A percentile compares a stretch with the other conserved stretches of the same genome.
Conservation (phyloP, 2,797 vertebrate genomes). For the Nothura maculosa region DNA sequence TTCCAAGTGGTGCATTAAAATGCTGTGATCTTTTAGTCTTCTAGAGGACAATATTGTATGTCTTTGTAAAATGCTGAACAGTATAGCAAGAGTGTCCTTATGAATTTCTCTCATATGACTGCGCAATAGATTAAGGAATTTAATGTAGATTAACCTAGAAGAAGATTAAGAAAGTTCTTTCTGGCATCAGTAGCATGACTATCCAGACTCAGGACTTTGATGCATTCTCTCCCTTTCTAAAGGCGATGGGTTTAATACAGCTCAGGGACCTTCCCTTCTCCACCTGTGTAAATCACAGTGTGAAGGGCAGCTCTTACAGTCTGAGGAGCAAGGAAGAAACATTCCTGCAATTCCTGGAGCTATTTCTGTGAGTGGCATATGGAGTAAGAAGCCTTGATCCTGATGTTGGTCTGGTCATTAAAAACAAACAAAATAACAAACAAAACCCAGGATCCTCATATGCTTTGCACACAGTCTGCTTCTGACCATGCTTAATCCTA, state of each 20-base stretch:
- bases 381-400: not conserved
- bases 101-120: not conserved
- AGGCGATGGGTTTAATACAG: not conserved
- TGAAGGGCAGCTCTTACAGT: not conserved
- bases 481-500: not conserved
- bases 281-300: accelerated
- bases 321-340: not conserved
- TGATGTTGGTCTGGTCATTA: not conserved
- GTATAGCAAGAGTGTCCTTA: not conserved
- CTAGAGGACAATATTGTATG: not conserved
- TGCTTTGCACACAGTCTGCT: not conserved
- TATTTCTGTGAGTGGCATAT: not conserved
- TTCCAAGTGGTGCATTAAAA: not conserved
- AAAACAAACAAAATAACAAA: not conserved
- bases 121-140: not conserved
- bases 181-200: not conserved
- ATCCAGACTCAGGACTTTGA: not conserved
- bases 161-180: not conserved
- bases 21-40: not conserved
- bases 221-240: not conserved
- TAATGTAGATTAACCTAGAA: too few relatives aligned
- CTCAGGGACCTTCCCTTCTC: not conserved
- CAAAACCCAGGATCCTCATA: not conserved
- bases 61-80: not conserved
- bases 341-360: not conserved